phyloP scores from a whole-genome alignment of 2,888 invertebrate species.

The Drosophila antonietae region DNA sequence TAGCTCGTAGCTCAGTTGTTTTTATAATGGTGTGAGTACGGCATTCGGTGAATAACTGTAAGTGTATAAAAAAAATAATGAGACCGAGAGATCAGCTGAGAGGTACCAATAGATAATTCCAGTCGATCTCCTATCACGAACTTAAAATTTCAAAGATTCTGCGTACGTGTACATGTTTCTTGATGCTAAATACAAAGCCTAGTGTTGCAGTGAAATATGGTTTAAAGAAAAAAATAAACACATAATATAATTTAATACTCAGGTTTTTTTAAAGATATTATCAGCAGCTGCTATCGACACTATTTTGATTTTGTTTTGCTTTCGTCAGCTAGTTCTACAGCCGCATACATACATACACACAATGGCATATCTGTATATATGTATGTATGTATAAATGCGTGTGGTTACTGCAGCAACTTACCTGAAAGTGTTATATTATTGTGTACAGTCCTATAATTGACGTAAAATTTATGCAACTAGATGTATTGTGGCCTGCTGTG shows the following conservation, averaged over 20 bases:
- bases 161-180: constrained; percentile 70
- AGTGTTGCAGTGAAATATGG: constrained; percentile 6
- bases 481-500: constrained; percentile 18
- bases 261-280: background rate
- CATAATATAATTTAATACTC: background rate
- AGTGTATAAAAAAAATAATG: constrained; percentile 27
- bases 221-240: background rate
- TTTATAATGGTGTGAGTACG: constrained; percentile 33
- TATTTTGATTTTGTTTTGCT: constrained; percentile 42
- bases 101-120: constrained; percentile 45
- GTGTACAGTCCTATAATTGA: constrained; percentile 47
- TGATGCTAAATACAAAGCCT: constrained; percentile 48
- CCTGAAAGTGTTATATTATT: constrained; percentile 36
- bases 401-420: constrained; percentile 15
- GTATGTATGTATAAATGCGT: background rate
- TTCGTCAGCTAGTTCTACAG: constrained; percentile 29
- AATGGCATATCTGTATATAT: background rate
- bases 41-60: constrained; percentile 52
- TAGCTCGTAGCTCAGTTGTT: constrained; percentile 39
- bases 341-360: background rate
- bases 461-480: constrained; percentile 27
- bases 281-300: constrained; percentile 9
- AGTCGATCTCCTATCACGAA: constrained; percentile 47
- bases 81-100: constrained; percentile 31
- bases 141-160: constrained; percentile 61